These are phyloP conservation scores for Sitophilus oryzae DNA, from an alignment of 1,140 invertebrate species.

Conservation along the genomic window DNA sequence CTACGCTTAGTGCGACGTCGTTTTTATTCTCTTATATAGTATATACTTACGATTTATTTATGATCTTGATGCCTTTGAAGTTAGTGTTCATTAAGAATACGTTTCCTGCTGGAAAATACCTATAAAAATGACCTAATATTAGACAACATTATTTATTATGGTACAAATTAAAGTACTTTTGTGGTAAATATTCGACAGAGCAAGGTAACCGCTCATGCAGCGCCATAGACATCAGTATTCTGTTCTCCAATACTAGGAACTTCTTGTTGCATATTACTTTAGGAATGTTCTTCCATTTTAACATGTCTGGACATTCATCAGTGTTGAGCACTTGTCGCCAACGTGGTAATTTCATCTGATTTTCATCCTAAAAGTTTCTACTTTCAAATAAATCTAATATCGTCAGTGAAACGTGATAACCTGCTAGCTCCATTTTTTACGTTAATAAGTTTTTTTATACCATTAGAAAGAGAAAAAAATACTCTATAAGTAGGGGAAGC, in stretches of 20 bases:
- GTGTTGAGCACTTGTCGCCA: conserved; percentile 35
- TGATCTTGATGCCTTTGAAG: conserved; percentile 26
- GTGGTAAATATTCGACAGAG: conserved; percentile 19
- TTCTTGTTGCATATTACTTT: conserved; percentile 32
- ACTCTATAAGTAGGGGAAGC: no score
- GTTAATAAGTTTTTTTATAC: no score
- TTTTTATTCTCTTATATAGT: no score
- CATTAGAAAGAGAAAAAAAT: no score
- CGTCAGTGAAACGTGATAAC: no score
- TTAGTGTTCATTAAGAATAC: conserved; percentile 26
- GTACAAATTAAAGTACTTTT: no score
- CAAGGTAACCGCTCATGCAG: conserved; percentile 29
- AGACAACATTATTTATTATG: no score
- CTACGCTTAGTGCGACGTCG: no score
- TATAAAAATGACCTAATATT: neutral
- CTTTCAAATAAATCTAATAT: no score
- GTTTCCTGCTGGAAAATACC: conserved; percentile 32
- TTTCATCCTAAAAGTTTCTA: conserved; percentile 24
- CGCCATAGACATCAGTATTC: conserved; percentile 31
- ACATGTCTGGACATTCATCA: conserved; percentile 30
- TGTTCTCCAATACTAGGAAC: conserved; percentile 35
- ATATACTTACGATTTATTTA: conserved; percentile 31
- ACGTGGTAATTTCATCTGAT: conserved; percentile 25
- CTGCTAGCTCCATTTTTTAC: no score
- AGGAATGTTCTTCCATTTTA: conserved; percentile 28